phyloP scores from a whole-genome alignment of 2,113 vertebrate genomes.

The Ptyas mucosa region DNA sequence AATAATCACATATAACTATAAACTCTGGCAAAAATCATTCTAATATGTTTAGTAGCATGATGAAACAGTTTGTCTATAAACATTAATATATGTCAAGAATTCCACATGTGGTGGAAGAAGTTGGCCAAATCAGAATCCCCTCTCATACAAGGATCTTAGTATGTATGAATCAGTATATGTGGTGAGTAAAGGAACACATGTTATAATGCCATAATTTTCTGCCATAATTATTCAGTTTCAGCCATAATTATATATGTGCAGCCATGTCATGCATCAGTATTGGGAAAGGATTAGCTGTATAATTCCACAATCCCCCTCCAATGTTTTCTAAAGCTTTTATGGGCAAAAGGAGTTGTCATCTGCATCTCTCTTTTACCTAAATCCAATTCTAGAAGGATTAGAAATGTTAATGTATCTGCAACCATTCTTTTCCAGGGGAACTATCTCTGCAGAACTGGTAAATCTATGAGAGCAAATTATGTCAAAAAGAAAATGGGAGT shows the following conservation, averaged over 20 bases:
- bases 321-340: not conserved
- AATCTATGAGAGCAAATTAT: constrained; percentile 18
- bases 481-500: constrained; percentile 2
- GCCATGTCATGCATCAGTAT: not conserved
- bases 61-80: not conserved
- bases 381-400: constrained; percentile 30
- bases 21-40: too few relatives aligned
- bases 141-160: not conserved
- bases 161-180: not conserved
- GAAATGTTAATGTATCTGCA: constrained; percentile 26
- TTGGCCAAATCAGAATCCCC: not conserved
- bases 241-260: not conserved
- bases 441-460: constrained; percentile 33
- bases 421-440: constrained; percentile 19
- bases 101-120: not conserved
- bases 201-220: too few relatives aligned
- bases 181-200: not conserved
- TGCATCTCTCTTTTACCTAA: constrained; percentile 16
- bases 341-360: not conserved
- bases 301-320: not conserved
- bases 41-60: not conserved
- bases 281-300: not conserved
- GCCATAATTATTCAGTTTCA: too few relatives aligned
- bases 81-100: not conserved
- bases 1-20: not conserved